Evolutionary conservation across 2,888 invertebrate genomes (phyloP), one percentile per base, ranked within the genome.

Genomic region (Aquatica leii): DNA sequence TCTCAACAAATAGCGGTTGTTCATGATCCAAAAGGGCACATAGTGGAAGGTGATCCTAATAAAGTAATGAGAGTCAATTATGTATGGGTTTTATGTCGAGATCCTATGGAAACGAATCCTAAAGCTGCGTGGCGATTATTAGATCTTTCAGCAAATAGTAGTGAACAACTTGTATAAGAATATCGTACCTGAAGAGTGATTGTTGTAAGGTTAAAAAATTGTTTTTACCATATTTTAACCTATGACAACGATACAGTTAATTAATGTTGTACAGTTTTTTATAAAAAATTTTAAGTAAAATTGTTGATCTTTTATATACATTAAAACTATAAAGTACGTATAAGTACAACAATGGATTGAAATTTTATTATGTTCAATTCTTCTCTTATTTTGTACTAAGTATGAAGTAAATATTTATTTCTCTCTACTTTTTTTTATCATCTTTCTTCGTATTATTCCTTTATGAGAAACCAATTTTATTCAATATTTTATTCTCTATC

Each of bases 11-110:
- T 98, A 66, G 92, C 95, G 90, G 95, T 93, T 72, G 92, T 98
- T 4, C 87, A 90, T 67, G 95, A 99, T 82, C 80, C 84, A 0
- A 88, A 88, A 66, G 91, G 91, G 65, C 90, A 91, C 71, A 89
- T 98, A 0, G 89, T 98, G 0, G 97, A 98, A 81, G 99, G 99
- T 3, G 93, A 97, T 83, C 93, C 95, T 0, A 92, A 97, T 51
- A 97, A 96, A 83, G 93, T 99, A 12, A 90, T 97, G 88, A 85
- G 97, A 55, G 94, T 98, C 0, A 92, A 93, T 76, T 96, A 99
- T 78, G 95, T 98, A 34, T 99, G 99, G 99, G 98, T 98, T 1
- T 84, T 99, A 73, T 99, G 99, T 80, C 84, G 99, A 62, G 99
- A 99, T 81, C 93, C 94, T 18, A 88, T 91, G 68, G 98, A 98